Evolutionary conservation across 2,888 invertebrate genomes (phyloP).

Genomic region (Synergus itoensis): DNA sequence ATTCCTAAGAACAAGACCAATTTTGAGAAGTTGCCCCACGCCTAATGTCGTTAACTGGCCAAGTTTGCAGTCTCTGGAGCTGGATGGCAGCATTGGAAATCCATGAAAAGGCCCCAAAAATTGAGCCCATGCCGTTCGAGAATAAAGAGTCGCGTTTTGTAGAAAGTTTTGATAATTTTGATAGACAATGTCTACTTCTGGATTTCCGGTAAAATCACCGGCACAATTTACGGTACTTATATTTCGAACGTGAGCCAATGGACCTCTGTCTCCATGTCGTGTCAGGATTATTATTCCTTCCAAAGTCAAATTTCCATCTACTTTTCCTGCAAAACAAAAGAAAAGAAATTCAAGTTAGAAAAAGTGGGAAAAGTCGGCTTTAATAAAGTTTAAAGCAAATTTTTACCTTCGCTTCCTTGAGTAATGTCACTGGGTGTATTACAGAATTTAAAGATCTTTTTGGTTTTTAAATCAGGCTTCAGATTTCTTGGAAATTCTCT

Average conservation of each 20-base stretch:
- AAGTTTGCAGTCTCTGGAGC: slow-evolving; percentile 85
- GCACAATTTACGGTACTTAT: slow-evolving; percentile 90
- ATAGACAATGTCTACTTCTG: slow-evolving; percentile 68
- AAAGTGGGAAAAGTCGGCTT: no score
- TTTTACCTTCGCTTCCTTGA: slow-evolving; percentile 86
- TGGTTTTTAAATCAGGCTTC: slow-evolving; percentile 82
- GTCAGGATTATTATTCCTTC: slow-evolving; percentile 88
- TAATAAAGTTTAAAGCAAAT: background rate
- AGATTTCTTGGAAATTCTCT: slow-evolving; percentile 79
- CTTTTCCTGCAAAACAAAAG: slow-evolving; percentile 71
- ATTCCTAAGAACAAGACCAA: slow-evolving; percentile 85
- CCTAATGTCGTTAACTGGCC: slow-evolving; percentile 93
- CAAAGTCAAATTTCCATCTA: slow-evolving; percentile 82
- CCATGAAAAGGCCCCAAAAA: slow-evolving; percentile 90
- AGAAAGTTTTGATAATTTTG: slow-evolving; percentile 70
- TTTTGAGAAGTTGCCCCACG: slow-evolving; percentile 88
- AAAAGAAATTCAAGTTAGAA: background rate
- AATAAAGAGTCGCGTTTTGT: slow-evolving; percentile 69
- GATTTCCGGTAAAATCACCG: slow-evolving; percentile 73
- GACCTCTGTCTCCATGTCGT: slow-evolving; percentile 94
- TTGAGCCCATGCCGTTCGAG: slow-evolving; percentile 83
- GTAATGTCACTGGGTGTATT: slow-evolving; percentile 86
- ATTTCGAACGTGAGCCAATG: slow-evolving; percentile 89
- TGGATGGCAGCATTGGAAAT: slow-evolving; percentile 87
- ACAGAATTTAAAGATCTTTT: slow-evolving; percentile 84